These are phyloP conservation scores for Lepisosteus oculatus DNA, from an alignment of 2,113 vertebrate species.

Conservation along the genomic window DNA sequence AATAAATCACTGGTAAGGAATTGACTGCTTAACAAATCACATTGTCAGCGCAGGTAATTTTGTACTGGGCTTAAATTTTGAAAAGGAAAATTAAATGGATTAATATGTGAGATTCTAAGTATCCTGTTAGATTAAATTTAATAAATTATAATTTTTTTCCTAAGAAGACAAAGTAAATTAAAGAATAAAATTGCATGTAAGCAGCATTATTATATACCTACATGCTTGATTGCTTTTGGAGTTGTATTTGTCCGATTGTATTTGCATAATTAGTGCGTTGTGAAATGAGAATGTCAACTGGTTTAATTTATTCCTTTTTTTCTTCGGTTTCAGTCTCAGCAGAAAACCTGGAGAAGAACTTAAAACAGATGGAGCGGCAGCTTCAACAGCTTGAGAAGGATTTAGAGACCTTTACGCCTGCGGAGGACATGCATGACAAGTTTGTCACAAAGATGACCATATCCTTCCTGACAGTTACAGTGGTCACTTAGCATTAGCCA, in stretches of 20 bases:
- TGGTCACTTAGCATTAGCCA: constrained; percentile 28
- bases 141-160: not conserved
- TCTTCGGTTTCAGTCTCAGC: constrained; percentile 78
- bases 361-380: constrained; percentile 94
- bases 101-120: too few species aligned
- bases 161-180: too few species aligned
- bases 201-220: not conserved
- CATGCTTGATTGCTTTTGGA: not conserved
- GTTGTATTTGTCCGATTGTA: not conserved
- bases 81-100: too few species aligned
- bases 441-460: constrained; percentile 95
- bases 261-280: not conserved
- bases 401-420: constrained; percentile 87
- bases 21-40: too few species aligned
- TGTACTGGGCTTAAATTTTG: too few species aligned
- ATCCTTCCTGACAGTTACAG: constrained; percentile 78
- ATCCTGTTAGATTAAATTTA: not conserved
- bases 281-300: not conserved
- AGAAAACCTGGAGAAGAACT: constrained; percentile 93
- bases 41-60: too few species aligned
- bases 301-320: constrained; percentile 12
- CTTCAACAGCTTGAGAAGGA: constrained; percentile 94
- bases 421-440: constrained; percentile 85
- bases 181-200: not conserved
- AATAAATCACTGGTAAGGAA: too few species aligned